phyloP scores from a whole-genome alignment of 1,140 invertebrate species.

The Conopomorpha cramerella region DNA sequence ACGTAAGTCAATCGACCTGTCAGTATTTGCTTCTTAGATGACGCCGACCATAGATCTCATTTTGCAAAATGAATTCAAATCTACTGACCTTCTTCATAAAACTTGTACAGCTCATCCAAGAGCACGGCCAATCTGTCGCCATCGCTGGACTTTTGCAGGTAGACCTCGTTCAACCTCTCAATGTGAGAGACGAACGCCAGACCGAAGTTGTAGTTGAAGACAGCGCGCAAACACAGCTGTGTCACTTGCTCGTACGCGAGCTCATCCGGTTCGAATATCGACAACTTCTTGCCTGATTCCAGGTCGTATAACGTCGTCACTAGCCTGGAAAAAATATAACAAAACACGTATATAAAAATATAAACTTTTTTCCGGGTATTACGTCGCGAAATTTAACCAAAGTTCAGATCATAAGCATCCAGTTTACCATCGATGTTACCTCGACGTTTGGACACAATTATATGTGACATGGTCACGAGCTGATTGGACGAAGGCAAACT shows the following conservation, averaged over 20 bases:
- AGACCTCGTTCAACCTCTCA: conserved; percentile 61
- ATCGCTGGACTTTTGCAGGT: conserved; percentile 61
- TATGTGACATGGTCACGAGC: no score
- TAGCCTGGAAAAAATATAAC: conserved; percentile 52
- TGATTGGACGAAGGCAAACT: no score
- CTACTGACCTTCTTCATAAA: conserved; percentile 62
- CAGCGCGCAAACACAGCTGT: conserved; percentile 60
- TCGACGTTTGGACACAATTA: no score
- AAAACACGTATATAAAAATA: no score
- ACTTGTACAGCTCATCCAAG: conserved; percentile 57
- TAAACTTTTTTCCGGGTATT: no score
- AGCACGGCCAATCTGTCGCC: conserved; percentile 42
- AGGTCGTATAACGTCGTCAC: conserved; percentile 62
- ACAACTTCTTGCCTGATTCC: conserved; percentile 61
- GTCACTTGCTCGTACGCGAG: conserved; percentile 53
- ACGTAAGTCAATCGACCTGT: no score
- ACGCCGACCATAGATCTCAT: no score
- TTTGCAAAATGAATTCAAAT: no score
- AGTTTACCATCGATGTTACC: no score
- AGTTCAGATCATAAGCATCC: no score
- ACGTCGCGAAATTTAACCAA: no score
- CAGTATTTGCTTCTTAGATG: no score
- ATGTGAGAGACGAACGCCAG: conserved; percentile 53
- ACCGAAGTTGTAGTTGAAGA: conserved; percentile 56
- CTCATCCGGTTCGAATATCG: conserved; percentile 50